phyloP scores from a whole-genome alignment of 2,797 vertebrate genomes.

The Lemur catta region DNA sequence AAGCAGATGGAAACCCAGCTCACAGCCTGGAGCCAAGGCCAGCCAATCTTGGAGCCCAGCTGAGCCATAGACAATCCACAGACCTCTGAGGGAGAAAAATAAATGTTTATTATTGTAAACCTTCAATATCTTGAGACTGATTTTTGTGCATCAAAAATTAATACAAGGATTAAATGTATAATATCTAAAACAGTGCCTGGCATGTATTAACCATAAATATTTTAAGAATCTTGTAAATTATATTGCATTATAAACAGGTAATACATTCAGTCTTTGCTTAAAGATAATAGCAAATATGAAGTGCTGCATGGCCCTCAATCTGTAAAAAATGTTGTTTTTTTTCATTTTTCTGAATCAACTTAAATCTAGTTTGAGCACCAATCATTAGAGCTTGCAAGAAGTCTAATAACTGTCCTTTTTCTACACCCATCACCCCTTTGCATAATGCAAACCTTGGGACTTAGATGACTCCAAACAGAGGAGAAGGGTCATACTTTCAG shows the following conservation, averaged over 20 bases:
- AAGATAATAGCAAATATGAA: neutral
- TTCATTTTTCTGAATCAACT: slow-evolving; percentile 14
- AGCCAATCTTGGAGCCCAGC: neutral
- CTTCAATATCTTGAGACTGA: neutral
- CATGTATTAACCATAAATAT: neutral
- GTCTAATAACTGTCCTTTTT: neutral
- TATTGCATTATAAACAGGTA: neutral
- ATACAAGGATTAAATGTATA: neutral
- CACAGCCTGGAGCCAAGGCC: neutral
- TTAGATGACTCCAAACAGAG: neutral
- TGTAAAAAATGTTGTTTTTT: neutral
- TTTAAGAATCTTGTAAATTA: neutral
- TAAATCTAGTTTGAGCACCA: neutral
- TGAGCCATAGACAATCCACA: neutral
- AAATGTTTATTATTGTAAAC: neutral
- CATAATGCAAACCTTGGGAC: neutral
- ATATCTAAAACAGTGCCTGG: neutral
- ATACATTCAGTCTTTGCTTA: neutral
- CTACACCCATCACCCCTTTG: neutral
- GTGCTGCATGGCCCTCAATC: neutral
- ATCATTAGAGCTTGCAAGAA: neutral
- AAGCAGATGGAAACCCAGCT: neutral
- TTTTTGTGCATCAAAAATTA: neutral
- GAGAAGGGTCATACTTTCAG: neutral
- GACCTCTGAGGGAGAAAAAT: neutral